Evolutionary conservation across 2,888 invertebrate species (phyloP), one percentile per base, ranked within the genome.

Genomic region (Atethmia centrago): DNA sequence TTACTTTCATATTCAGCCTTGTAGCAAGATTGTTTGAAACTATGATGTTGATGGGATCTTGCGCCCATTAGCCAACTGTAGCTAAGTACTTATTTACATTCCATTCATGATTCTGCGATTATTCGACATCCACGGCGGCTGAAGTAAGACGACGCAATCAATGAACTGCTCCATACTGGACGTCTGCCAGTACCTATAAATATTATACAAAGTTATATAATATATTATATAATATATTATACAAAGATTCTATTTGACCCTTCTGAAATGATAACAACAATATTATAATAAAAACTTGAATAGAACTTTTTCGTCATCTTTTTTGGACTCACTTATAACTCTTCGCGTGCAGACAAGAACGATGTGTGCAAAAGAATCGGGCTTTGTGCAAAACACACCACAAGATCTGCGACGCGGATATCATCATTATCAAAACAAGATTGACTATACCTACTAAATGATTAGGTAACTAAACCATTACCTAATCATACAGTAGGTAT

Each of bases 331-430:
- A 21, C 8, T 42, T 36, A 28, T 25, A 14, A 14, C 21, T 21
- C 14, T 28, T 5, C 25, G 66, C 49, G 80, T 59, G 64, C 75
- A 64, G 59, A 64, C 28, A 53, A 21, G 8, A 42, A n/a, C 49
- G 63, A 4, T 69, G 82, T 31, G 77, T 63, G 82, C 68, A 78
- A 82, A 75, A 49, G 42, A 36, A 55, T 16, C 61, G 19, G 36
- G 64, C 78, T 79, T 82, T 79, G 78, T 64, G 59, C 55, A 64
- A 69, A 59, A 78, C 70, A 45, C 70, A 55, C 78, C 40, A 25
- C 51, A 19, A 63, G 62, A 64, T 55, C 36, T 36, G 16, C n/a
- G 62, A 31, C 21, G 42, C 31, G 3, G 77, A 80, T 64, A 53
- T 42, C 42, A 47, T 42, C 75, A 42, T 47, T 59, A 25, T 49